Evolutionary conservation across 2,113 vertebrate species (phyloP), one percentile per base, ranked within the genome.

Genomic region (Girardinichthys multiradiatus): DNA sequence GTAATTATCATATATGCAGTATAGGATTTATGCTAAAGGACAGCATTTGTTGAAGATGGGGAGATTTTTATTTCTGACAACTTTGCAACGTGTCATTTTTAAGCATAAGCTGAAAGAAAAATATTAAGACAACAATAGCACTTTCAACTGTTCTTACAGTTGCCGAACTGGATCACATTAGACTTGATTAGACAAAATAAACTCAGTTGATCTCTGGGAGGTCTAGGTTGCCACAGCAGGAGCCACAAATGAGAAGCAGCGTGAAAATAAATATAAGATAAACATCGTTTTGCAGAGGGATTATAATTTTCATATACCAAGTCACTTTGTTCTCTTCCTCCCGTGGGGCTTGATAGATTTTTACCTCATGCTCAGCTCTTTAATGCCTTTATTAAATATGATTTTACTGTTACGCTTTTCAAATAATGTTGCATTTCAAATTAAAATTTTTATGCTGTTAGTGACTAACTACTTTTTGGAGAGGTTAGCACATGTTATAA

Each of bases 161-260:
- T 51, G 9, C 48, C 27, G 33, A 82, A 80, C 70, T 68, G 63
- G 64, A 74, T 83, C 66, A 63, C 76, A 81, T 81, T 81, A 83
- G 54, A 73, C 64, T 62, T 85, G 54, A 89, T 84, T 64, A 80
- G 57, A 83, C 65, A 30, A 66, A 60, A 87, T 79, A 24, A 81
- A 72, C 54, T 62, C 61, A 26, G 73, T 33, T 80, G 15, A 86
- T 77, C 74, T 35, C 70, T 66, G 29, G 74, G 74, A 78, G 70
- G 68, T 72, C 76, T 26, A 79, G 57, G 64, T 31, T 84, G 57
- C 62, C 74, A 73, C 76, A 82, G 79, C 76, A 79, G 68, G 61
- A 84, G 30, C n/a, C 31, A 39, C 3, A 68, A 72, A 80, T 82
- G 70, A 77, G 76, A 68, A 77, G 4, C 76, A 80, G 76, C 74